Base-by-base conservation (phyloP, 1,140 invertebrate genomes). In the Monochamus saltuarius region DNA sequence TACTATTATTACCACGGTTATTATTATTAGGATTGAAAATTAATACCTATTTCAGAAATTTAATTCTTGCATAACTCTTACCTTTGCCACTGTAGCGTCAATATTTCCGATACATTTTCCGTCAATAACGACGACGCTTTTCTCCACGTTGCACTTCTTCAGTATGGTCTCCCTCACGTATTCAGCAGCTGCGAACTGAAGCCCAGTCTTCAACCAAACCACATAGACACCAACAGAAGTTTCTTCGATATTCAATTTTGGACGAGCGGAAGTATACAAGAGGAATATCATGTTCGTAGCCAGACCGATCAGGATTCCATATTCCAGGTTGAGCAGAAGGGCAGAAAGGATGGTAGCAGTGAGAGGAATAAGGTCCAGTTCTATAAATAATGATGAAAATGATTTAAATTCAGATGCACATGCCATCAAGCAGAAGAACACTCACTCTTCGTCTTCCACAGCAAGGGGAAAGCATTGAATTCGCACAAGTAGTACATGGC, bases 371-470 rank as follows among this genome's bases (percentile, higher is more conserved):
- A 90, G 70, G 72, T 90, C 88, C 9, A 82, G 66, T 74, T 84
- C 87, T 89, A 73, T 65, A 77, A 63, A 14, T 7, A 52, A 52
- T 40, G 36, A 52, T 4, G 6, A 29, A 29, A 6, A 29, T 29
- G 6, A 29, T 29, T 2, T 3, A 2, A 6, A 29, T 29, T 29
- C 2, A n/a, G n/a, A n/a, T n/a, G n/a, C n/a, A n/a, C n/a, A n/a
- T n/a, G 22, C 22, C 2, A 29, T 29, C 22, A 2, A 29, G 22
- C 2, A 29, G 22, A 29, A 29, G 6, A 29, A 29, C 2, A 60
- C 83, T 84, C 77, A 92, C 90, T 91, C 78, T 92, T 93, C 14
- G 89, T 88, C 62, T 82, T 84, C 91, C 91, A 95, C 37, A 95
- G 85, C 9, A 90, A 80, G 10, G 79, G 77, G 59, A 94, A 85